phyloP scores from a whole-genome alignment of 2,113 vertebrate species.

The Percina caprodes region DNA sequence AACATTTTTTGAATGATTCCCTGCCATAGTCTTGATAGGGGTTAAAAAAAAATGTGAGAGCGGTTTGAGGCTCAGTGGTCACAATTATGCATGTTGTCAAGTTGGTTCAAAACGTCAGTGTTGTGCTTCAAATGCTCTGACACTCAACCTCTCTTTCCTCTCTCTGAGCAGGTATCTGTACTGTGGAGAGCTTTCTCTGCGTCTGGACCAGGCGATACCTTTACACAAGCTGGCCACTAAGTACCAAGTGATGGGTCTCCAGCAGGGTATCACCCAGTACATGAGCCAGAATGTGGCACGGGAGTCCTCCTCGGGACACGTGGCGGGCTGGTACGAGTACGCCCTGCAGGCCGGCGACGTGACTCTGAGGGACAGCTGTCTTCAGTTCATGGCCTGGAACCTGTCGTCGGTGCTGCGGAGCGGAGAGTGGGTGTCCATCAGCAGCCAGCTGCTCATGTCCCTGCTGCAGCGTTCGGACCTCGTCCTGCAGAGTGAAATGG shows the following conservation, averaged over 20 bases:
- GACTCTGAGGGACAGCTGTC: slow-evolving; percentile 88
- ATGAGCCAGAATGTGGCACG: slow-evolving; percentile 91
- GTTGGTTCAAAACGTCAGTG: neutral
- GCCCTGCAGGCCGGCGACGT: slow-evolving; percentile 84
- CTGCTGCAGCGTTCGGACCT: slow-evolving; percentile 93
- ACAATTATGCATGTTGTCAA: neutral
- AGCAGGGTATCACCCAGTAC: slow-evolving; percentile 90
- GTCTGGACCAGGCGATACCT: slow-evolving; percentile 90
- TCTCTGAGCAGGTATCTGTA: slow-evolving; percentile 91
- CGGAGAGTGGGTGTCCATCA: slow-evolving; percentile 88
- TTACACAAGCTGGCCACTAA: slow-evolving; percentile 92
- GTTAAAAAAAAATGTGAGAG: no score
- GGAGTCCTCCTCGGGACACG: slow-evolving; percentile 88
- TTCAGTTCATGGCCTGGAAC: slow-evolving; percentile 95
- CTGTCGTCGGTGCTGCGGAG: slow-evolving; percentile 89
- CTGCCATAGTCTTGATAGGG: no score
- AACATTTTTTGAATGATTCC: no score
- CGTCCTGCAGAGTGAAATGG: slow-evolving; percentile 91
- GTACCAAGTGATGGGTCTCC: slow-evolving; percentile 88
- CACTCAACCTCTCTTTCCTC: neutral
- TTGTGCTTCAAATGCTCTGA: neutral
- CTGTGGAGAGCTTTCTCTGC: slow-evolving; percentile 90
- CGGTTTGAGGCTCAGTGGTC: neutral
- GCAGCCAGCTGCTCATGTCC: slow-evolving; percentile 87
- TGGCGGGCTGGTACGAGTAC: slow-evolving; percentile 95